Conservation (phyloP, 2,113 vertebrate species). For the Phylloscopus whistleri region DNA sequence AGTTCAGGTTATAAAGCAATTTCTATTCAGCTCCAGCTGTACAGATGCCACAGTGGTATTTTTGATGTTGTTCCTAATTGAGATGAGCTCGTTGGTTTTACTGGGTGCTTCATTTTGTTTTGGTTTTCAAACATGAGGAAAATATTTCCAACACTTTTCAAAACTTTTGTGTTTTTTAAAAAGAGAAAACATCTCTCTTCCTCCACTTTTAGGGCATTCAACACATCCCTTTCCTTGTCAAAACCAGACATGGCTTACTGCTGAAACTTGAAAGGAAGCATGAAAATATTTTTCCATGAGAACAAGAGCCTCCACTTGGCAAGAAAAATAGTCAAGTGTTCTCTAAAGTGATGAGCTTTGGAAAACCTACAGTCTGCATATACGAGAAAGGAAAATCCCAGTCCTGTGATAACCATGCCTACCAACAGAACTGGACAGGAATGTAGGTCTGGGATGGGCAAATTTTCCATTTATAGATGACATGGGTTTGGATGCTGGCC, state of each 20-base stretch:
- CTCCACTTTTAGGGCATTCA: neutral
- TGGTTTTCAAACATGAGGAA: neutral
- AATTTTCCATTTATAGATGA: neutral
- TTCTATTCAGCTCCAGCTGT: neutral
- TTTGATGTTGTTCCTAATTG: neutral
- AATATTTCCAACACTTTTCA: neutral
- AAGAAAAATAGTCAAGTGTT: neutral
- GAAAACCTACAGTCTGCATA: neutral
- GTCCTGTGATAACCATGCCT: conserved; percentile 10
- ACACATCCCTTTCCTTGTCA: neutral
- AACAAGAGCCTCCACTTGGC: neutral
- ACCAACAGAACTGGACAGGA: neutral
- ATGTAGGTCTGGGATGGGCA: neutral
- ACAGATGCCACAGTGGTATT: neutral
- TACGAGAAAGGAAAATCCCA: neutral
- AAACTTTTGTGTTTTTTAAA: neutral
- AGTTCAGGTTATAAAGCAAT: conserved; percentile 26
- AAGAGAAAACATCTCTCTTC: neutral
- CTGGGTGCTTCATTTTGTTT: neutral
- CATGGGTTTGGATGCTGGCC: neutral
- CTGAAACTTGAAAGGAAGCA: conserved; percentile 8
- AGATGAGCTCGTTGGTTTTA: neutral
- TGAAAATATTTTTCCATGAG: neutral
- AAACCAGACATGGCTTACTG: neutral
- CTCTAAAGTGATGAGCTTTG: neutral